phyloP scores from a whole-genome alignment of 2,113 vertebrate genomes.

The Heterotilapia buettikoferi region DNA sequence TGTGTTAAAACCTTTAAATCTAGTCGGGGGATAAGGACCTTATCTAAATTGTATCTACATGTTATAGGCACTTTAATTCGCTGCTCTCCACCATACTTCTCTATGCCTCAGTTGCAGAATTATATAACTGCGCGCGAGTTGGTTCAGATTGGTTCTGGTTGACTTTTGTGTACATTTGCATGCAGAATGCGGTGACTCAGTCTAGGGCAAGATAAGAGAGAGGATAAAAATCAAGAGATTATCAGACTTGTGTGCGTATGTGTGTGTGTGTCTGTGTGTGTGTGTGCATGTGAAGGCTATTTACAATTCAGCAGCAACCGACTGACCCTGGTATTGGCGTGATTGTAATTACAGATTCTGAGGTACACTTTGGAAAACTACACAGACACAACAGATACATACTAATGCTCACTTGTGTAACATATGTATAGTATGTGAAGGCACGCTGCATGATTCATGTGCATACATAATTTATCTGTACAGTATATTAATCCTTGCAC shows the following conservation, averaged over 20 bases:
- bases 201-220: slow-evolving; percentile 33
- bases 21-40: background rate
- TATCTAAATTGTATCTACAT: background rate
- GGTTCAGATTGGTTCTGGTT: background rate
- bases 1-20: background rate
- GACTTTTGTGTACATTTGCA: slow-evolving; percentile 41
- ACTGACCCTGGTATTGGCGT: slow-evolving; percentile 38
- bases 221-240: slow-evolving; percentile 44
- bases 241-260: background rate
- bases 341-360: slow-evolving; percentile 53
- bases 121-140: background rate
- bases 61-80: background rate
- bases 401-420: background rate
- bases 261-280: background rate
- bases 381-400: background rate
- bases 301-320: slow-evolving; percentile 27
- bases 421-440: background rate
- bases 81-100: background rate
- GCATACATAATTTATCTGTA: background rate
- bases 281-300: background rate
- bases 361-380: slow-evolving; percentile 29
- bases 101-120: background rate
- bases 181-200: slow-evolving; percentile 34
- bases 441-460: background rate
- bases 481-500: background rate